Conservation (phyloP, 2,797 vertebrate species). For the Garrulus glandarius region DNA sequence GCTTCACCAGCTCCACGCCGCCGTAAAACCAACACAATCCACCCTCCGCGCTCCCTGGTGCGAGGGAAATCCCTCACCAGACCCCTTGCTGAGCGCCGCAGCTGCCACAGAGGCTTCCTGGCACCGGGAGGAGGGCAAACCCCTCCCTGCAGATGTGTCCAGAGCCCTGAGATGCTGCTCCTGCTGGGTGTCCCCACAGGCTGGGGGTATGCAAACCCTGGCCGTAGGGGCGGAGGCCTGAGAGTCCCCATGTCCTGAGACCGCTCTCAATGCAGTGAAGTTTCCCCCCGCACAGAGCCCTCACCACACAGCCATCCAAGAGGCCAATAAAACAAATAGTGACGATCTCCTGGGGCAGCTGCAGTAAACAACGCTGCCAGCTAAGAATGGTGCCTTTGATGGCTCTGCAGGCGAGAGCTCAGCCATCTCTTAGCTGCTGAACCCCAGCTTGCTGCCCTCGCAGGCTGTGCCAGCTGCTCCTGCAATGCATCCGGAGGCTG, state of each 20-base stretch:
- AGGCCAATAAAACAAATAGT: conserved; percentile 26
- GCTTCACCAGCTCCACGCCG: neutral
- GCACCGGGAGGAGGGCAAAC: neutral
- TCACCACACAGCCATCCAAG: neutral
- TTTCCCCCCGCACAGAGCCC: neutral
- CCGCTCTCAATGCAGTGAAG: neutral
- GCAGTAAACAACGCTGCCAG: neutral
- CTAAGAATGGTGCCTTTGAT: conserved; percentile 12
- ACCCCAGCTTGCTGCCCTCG: neutral
- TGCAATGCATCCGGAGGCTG: neutral
- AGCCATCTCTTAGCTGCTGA: neutral
- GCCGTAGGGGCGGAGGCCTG: neutral
- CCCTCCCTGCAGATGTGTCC: neutral
- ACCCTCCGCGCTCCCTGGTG: neutral
- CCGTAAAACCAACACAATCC: neutral
- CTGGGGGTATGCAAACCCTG: neutral
- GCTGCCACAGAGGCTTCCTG: conserved; percentile 6
- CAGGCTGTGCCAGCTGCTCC: neutral
- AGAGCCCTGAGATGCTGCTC: neutral
- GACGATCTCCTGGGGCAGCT: neutral
- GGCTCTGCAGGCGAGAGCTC: neutral
- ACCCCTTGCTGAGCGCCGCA: neutral
- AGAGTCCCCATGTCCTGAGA: neutral
- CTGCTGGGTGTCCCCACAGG: neutral
- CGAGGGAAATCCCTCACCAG: neutral